Conservation (phyloP, 2,888 invertebrate species). For the Blomia tropicalis region DNA sequence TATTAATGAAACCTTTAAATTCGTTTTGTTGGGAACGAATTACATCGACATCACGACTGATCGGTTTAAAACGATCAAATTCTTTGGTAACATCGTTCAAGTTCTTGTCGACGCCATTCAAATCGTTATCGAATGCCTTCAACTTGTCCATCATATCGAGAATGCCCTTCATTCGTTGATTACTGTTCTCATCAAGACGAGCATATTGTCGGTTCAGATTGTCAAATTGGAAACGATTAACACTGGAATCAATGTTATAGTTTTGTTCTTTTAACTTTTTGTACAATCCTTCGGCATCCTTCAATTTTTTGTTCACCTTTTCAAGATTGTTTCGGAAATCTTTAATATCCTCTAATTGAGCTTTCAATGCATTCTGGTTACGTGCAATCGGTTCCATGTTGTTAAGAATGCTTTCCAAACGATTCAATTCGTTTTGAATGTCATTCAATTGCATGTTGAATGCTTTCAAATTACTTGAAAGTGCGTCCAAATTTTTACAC, state of each 20-base stretch:
- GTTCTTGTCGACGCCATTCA: conserved; percentile 65
- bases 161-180: conserved; percentile 54
- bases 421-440: conserved; percentile 46
- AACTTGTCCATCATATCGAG: conserved; percentile 70
- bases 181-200: conserved; percentile 60
- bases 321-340: conserved; percentile 31
- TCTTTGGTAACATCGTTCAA: conserved; percentile 61
- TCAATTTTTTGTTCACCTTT: conserved; percentile 37
- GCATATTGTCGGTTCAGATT: conserved; percentile 59
- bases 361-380: conserved; percentile 64
- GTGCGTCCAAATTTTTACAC: conserved; percentile 60
- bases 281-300: conserved; percentile 53
- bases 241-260: conserved; percentile 62
- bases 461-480: conserved; percentile 66
- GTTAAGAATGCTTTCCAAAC: conserved; percentile 65
- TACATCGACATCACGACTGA: conserved; percentile 75
- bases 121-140: conserved; percentile 67
- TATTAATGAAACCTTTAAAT: conserved; percentile 43
- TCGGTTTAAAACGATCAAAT: conserved; percentile 48
- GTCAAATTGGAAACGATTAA: conserved; percentile 40
- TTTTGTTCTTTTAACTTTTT: conserved; percentile 66
- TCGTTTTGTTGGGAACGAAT: conserved; percentile 80
- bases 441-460: conserved; percentile 43
- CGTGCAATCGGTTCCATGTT: conserved; percentile 67
- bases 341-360: conserved; percentile 61